These are phyloP conservation scores for Eupeodes latifasciatus DNA, from an alignment of 2,888 invertebrate genomes.

Conservation along the genomic window DNA sequence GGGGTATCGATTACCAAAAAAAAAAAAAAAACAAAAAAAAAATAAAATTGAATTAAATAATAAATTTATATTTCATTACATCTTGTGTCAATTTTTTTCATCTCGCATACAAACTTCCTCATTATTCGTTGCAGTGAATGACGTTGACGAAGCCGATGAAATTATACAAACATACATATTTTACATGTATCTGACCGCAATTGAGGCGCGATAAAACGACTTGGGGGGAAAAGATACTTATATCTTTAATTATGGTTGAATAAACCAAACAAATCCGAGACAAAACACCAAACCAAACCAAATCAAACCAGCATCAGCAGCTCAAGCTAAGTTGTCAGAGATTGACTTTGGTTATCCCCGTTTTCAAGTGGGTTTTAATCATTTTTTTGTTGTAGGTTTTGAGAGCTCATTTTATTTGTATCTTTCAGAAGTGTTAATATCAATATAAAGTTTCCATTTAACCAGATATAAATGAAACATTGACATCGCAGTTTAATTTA, in stretches of 20 bases:
- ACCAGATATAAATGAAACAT: constrained; percentile 23
- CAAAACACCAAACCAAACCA: constrained; percentile 7
- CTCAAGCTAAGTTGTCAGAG: background rate
- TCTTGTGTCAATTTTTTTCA: background rate
- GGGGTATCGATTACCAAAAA: background rate
- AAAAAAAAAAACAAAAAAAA: constrained; percentile 26
- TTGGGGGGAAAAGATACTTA: background rate
- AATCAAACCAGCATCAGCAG: background rate
- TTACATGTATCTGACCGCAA: constrained; percentile 22
- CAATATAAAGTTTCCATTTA: constrained; percentile 19
- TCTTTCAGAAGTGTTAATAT: constrained; percentile 33
- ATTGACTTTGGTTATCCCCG: constrained; percentile 18
- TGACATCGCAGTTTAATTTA: constrained; percentile 9
- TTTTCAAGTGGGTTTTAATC: background rate
- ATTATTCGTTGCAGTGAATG: background rate
- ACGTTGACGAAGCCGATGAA: too few relatives aligned
- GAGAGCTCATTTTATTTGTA: background rate
- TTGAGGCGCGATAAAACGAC: constrained; percentile 34
- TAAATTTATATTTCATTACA: constrained; percentile 1
- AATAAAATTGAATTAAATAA: constrained; percentile 7
- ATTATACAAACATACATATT: background rate
- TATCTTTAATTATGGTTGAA: constrained; percentile 16
- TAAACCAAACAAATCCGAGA: constrained; percentile 20
- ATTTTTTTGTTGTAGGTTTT: background rate
- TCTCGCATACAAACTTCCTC: background rate